These are phyloP conservation scores for Drosophila meridionalis DNA, from an alignment of 2,888 invertebrate genomes.

Conservation along the genomic window DNA sequence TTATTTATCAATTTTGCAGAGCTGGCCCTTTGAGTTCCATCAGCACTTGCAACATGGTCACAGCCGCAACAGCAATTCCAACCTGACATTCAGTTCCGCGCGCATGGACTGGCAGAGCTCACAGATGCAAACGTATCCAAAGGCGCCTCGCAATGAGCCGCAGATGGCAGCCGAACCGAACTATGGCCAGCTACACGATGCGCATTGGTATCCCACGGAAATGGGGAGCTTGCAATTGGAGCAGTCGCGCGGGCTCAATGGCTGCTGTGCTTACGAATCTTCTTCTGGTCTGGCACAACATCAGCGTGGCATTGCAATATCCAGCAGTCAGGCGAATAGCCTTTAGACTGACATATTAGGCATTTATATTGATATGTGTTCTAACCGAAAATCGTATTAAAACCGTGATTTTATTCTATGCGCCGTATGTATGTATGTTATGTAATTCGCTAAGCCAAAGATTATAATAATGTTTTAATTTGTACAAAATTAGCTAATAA, in stretches of 20 bases:
- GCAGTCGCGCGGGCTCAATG: constrained; percentile 30
- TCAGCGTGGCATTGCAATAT: constrained; percentile 59
- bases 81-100: constrained; percentile 44
- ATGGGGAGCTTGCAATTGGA: constrained; percentile 58
- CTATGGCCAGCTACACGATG: constrained; percentile 57
- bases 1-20: constrained; percentile 86
- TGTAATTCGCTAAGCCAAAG: constrained; percentile 66
- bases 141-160: constrained; percentile 49
- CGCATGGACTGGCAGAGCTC: constrained; percentile 68
- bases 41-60: constrained; percentile 80
- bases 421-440: constrained; percentile 36
- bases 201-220: constrained; percentile 65
- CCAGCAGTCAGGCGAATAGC: constrained; percentile 63
- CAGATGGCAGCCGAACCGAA: constrained; percentile 38
- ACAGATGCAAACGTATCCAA: constrained; percentile 56
- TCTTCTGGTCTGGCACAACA: constrained; percentile 52
- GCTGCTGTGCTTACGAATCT: constrained; percentile 66
- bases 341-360: constrained; percentile 35
- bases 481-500: constrained; percentile 44
- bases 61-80: constrained; percentile 45
- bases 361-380: constrained; percentile 3
- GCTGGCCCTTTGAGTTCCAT: constrained; percentile 93
- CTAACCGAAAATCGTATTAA: constrained; percentile 61
- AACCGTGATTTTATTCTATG: constrained; percentile 50
- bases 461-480: constrained; percentile 46